phyloP scores from a whole-genome alignment of 2,797 vertebrate genomes.

The Vultur gryphus region DNA sequence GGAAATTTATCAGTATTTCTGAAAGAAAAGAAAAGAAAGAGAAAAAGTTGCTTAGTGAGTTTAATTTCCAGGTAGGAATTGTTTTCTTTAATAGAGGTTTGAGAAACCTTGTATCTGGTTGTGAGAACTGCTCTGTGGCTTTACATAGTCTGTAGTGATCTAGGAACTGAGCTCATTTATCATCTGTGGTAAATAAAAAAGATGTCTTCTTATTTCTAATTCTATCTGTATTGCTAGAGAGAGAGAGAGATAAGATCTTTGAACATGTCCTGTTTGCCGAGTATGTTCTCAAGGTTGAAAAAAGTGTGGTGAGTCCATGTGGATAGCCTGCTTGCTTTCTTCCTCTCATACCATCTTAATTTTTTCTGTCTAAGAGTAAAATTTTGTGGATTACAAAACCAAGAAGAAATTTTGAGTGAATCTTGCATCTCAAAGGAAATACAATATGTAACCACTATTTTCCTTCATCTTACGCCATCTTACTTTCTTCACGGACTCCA shows the following conservation, averaged over 20 bases:
- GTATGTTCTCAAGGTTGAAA: not conserved
- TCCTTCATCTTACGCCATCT: constrained; percentile 33
- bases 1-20: not conserved
- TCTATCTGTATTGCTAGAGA: not conserved
- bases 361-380: not conserved
- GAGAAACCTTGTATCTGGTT: not conserved
- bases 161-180: not conserved
- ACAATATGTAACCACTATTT: not conserved
- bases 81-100: not conserved
- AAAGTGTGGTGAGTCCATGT: not conserved
- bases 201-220: not conserved
- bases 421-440: not conserved
- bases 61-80: not conserved
- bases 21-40: not conserved
- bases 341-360: not conserved
- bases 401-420: not conserved
- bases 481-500: not conserved
- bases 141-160: not conserved
- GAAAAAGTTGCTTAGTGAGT: not conserved
- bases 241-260: not conserved
- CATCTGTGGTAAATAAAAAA: not conserved
- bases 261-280: not conserved
- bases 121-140: not conserved
- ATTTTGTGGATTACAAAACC: not conserved
- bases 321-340: not conserved